Evolutionary conservation across 1,140 invertebrate genomes (phyloP).

Genomic region (Matsumurasca onukii): DNA sequence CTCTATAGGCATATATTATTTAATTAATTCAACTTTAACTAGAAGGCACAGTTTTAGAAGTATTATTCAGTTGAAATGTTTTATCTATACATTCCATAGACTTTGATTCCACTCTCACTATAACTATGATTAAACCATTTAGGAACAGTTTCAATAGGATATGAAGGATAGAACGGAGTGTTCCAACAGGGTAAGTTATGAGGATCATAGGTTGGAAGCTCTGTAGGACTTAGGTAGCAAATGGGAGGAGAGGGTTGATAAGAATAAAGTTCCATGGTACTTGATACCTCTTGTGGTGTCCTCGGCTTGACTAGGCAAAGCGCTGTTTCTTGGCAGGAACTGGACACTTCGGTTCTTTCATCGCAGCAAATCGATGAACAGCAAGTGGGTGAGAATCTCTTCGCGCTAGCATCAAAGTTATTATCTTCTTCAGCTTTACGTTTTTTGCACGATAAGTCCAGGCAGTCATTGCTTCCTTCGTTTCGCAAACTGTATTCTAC

Average conservation of each 20-base stretch:
- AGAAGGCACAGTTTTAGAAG: too few species aligned
- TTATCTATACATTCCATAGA: constrained; percentile 34
- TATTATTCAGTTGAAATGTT: too few species aligned
- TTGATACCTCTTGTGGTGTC: constrained; percentile 11
- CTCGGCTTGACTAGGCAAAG: constrained; percentile 42
- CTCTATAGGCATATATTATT: too few species aligned
- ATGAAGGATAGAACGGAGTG: constrained; percentile 18
- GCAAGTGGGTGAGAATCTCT: constrained; percentile 39
- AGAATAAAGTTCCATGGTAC: constrained; percentile 19
- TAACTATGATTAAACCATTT: constrained; percentile 33
- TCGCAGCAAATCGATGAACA: constrained; percentile 39
- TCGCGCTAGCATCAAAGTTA: constrained; percentile 8
- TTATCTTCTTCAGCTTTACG: constrained; percentile 21
- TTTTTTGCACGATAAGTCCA: constrained; percentile 31
- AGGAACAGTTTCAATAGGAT: constrained; percentile 8
- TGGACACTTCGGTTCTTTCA: constrained; percentile 31
- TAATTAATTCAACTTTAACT: too few species aligned
- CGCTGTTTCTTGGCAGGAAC: constrained; percentile 41
- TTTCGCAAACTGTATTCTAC: constrained; percentile 54
- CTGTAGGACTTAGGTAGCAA: constrained; percentile 20
- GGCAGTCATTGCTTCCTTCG: constrained; percentile 43
- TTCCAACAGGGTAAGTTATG: not conserved
- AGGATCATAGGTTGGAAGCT: constrained; percentile 20
- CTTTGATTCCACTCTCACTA: constrained; percentile 14
- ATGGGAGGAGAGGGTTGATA: constrained; percentile 20